Base-by-base conservation (phyloP, 37 sponge, comb jelly and placozoan species). In the Beroe ovata region DNA sequence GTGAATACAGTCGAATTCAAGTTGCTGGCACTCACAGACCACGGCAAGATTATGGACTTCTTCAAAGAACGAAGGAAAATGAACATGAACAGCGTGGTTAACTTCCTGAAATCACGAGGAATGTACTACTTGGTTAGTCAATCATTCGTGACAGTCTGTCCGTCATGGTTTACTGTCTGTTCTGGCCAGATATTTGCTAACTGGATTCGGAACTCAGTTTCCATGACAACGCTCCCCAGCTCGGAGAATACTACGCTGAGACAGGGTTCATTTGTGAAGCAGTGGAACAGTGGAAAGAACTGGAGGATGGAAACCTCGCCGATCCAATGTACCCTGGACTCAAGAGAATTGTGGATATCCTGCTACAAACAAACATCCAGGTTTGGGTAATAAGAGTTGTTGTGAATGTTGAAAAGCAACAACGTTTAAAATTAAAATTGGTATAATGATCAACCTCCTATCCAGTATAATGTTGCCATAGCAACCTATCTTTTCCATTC, bases 251-350 rank as follows among this genome's bases (percentile, higher is more conserved):
- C 84, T 77, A 77, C 22, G 84, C 84, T 77, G 25, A 18, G 20
- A 36, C 36, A 23, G 54, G 84, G 54, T 77, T 77, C 23, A 29
- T 77, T n/a, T 19, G 28, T 21, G 84, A 77, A 42, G 84, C 84
- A 1, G 54, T 77, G 42, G 84, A 77, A 0, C 84, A 77, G 84
- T 77, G 84, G 84, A 38, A 54, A 39, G 54, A 77, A 26, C 28
- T 77, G 84, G 84, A 77, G 84, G 47, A 77, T 23, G 38, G 41
- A 0, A 21, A 8, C 11, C 23, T 77, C 23, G 19, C 20, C 23
- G 84, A 77, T 19, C 28, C 84, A 0, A 20, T 20, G 14, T 77
- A 77, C 54, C 84, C 84, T 1, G 84, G 84, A 1, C 54, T 77
- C 23, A 23, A 21, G 3, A 8, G 84, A 28, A 77, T 77, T n/a